These are phyloP conservation scores for Athene noctua DNA, from an alignment of 2,113 vertebrate genomes.

Conservation along the genomic window DNA sequence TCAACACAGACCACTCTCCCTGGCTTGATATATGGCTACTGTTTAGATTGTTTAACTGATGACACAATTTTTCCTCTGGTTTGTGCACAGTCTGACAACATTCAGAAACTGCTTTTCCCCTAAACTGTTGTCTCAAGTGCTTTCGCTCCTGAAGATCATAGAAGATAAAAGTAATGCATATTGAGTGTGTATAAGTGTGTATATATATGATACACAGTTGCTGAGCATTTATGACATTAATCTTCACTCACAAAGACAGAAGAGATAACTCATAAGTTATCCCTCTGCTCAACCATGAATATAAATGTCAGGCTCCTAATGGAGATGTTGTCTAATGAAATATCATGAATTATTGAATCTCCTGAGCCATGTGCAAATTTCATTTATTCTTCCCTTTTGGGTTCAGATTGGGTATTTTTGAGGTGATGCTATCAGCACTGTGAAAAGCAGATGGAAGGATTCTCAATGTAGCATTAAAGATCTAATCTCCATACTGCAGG, in stretches of 20 bases:
- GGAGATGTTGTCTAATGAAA: constrained; percentile 65
- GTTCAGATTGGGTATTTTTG: constrained; percentile 23
- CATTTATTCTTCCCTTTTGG: constrained; percentile 46
- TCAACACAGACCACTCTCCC: not conserved
- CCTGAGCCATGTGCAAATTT: constrained; percentile 42
- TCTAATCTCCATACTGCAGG: not conserved
- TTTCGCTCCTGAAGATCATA: constrained; percentile 10
- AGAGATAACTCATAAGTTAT: constrained; percentile 61
- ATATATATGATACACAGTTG: constrained; percentile 31
- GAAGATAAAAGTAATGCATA: constrained; percentile 56
- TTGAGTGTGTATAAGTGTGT: constrained; percentile 15
- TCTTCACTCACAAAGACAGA: constrained; percentile 64
- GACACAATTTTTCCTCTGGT: not conserved
- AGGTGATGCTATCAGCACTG: constrained; percentile 22
- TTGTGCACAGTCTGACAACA: constrained; percentile 19
- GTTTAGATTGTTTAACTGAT: not conserved
- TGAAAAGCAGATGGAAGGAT: constrained; percentile 3
- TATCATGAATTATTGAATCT: constrained; percentile 28
- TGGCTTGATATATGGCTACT: not conserved
- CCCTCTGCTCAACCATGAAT: constrained; percentile 59
- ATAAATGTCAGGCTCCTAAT: constrained; percentile 62
- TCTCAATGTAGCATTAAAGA: not conserved
- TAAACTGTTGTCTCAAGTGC: constrained; percentile 26
- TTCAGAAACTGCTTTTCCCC: constrained; percentile 9
- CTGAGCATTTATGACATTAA: constrained; percentile 63